A percentile compares a stretch with the other conserved stretches of the same genome.
Conservation (phyloP, 2,113 vertebrate genomes). For the Chionis minor region DNA sequence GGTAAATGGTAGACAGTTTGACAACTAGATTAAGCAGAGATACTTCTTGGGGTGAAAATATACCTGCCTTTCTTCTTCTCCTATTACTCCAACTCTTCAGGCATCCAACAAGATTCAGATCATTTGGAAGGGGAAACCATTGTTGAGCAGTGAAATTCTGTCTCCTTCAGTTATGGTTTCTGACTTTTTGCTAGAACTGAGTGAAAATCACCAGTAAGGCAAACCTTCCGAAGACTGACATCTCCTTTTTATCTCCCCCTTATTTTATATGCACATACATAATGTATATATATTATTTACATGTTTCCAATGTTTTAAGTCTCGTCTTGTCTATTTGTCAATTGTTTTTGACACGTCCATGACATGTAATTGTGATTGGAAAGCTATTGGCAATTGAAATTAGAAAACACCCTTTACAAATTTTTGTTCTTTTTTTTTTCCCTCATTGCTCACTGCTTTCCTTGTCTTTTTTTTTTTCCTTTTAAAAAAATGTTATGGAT, state of each 20-base stretch:
- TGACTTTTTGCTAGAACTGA: conserved; percentile 55
- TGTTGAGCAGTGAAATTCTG: conserved; percentile 64
- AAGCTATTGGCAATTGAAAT: background rate
- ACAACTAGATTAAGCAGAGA: conserved; percentile 47
- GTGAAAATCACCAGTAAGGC: conserved; percentile 52
- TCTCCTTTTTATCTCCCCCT: background rate
- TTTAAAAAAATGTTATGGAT: background rate
- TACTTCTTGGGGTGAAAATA: conserved; percentile 57
- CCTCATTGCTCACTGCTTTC: background rate
- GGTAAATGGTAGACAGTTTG: conserved; percentile 88
- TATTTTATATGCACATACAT: conserved; percentile 17
- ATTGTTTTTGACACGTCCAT: conserved; percentile 33
- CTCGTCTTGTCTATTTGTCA: conserved; percentile 63
- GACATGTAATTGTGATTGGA: conserved; percentile 11
- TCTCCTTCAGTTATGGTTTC: conserved; percentile 62
- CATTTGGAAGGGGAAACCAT: conserved; percentile 58
- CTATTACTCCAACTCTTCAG: conserved; percentile 62
- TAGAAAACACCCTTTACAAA: background rate
- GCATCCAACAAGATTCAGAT: conserved; percentile 53
- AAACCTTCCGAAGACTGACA: conserved; percentile 25
- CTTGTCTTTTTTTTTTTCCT: background rate
- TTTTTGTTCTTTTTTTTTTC: background rate
- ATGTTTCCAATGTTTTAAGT: conserved; percentile 51
- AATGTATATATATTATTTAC: conserved; percentile 47
- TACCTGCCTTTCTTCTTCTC: conserved; percentile 73